A percentile compares a stretch with the other conserved stretches of the same genome.
Evolutionary conservation across 2,888 invertebrate species (phyloP).

Genomic region (Bruchidius siliquastri): DNA sequence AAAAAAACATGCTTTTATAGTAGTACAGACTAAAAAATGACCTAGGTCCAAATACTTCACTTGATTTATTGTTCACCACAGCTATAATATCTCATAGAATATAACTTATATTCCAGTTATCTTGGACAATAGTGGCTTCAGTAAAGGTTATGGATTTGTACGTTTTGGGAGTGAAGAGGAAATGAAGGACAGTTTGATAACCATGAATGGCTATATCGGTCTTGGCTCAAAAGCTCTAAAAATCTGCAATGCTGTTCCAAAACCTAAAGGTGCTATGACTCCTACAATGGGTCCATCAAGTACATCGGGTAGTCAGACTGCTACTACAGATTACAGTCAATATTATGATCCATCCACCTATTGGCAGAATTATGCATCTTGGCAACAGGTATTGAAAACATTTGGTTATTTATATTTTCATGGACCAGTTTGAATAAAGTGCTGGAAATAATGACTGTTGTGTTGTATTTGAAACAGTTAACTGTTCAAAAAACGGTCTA

Average conservation of each 20-base stretch:
- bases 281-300: slow-evolving; percentile 44
- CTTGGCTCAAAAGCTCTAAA: slow-evolving; percentile 84
- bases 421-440: too few species aligned
- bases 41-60: too few species aligned
- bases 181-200: slow-evolving; percentile 84
- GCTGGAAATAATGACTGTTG: too few species aligned
- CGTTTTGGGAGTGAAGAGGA: slow-evolving; percentile 91
- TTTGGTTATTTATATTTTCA: too few species aligned
- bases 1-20: too few species aligned
- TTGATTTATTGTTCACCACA: too few species aligned
- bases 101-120: slow-evolving; percentile 62
- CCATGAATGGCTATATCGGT: slow-evolving; percentile 91
- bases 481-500: too few species aligned
- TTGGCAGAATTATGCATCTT: slow-evolving; percentile 82
- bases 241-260: slow-evolving; percentile 89
- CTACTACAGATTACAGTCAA: slow-evolving; percentile 60
- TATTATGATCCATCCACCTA: slow-evolving; percentile 81
- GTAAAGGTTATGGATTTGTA: slow-evolving; percentile 94
- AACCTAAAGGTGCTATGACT: slow-evolving; percentile 60
- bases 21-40: too few species aligned
- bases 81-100: too few species aligned
- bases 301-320: slow-evolving; percentile 34
- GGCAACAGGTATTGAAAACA: slow-evolving; percentile 50
- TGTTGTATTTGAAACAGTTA: too few species aligned
- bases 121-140: slow-evolving; percentile 81